A percentile compares a stretch with the other conserved stretches of the same genome.
phyloP scores from a whole-genome alignment of 2,113 vertebrate genomes.

The Nyctibius bracteatus region DNA sequence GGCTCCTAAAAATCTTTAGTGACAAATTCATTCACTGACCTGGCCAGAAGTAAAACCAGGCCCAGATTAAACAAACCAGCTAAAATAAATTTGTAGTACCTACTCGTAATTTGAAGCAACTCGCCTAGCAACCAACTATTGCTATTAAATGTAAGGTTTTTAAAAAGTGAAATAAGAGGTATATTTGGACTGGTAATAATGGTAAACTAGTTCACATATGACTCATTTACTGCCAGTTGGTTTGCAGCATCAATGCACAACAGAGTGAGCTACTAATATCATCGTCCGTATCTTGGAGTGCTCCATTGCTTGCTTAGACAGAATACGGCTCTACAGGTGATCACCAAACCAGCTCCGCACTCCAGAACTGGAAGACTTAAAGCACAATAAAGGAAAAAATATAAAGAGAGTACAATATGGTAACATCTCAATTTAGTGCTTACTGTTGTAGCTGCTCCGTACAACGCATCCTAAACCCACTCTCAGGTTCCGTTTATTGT shows the following conservation, averaged over 20 bases:
- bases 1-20: neutral
- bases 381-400: neutral
- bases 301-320: neutral
- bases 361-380: neutral
- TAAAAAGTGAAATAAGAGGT: neutral
- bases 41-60: neutral
- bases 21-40: neutral
- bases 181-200: neutral
- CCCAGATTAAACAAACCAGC: neutral
- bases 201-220: neutral
- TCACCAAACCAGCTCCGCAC: neutral
- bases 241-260: neutral
- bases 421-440: neutral
- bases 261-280: neutral
- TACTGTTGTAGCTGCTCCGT: neutral
- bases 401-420: neutral
- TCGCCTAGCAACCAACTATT: neutral
- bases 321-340: neutral
- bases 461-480: neutral
- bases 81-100: neutral
- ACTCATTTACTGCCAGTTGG: neutral
- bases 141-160: neutral
- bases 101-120: neutral
- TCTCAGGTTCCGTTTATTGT: constrained; percentile 18
- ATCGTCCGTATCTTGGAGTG: neutral